A percentile compares a stretch with the other conserved stretches of the same genome.
Evolutionary conservation across 1,140 invertebrate genomes (phyloP).

Genomic region (Drosophila sechellia): DNA sequence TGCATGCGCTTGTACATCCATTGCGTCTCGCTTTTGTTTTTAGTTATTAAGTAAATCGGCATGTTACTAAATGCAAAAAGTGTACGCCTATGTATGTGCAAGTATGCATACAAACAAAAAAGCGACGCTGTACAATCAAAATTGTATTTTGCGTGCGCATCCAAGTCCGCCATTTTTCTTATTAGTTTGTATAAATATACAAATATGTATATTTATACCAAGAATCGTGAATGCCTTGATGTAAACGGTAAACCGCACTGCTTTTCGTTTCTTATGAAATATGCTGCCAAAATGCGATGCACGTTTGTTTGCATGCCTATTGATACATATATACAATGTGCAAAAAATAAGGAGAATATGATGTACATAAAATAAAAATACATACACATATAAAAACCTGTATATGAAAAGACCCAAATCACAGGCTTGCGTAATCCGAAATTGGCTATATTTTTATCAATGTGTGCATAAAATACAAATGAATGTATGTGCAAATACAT

Average conservation of each 20-base stretch:
- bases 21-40: slow-evolving; percentile 38
- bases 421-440: slow-evolving; percentile 67
- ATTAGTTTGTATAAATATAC: slow-evolving; percentile 53
- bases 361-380: background rate
- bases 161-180: slow-evolving; percentile 76
- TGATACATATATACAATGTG: slow-evolving; percentile 7
- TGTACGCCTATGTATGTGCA: slow-evolving; percentile 18
- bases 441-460: slow-evolving; percentile 42
- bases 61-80: slow-evolving; percentile 27
- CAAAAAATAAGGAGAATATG: too few relatives aligned
- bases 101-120: slow-evolving; percentile 51
- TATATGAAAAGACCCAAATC: slow-evolving; percentile 42
- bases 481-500: slow-evolving; percentile 19
- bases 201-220: slow-evolving; percentile 21
- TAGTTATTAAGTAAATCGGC: slow-evolving; percentile 30
- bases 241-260: slow-evolving; percentile 11
- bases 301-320: slow-evolving; percentile 8
- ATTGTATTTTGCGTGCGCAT: slow-evolving; percentile 80
- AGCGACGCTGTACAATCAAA: slow-evolving; percentile 54
- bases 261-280: background rate
- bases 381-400: slow-evolving; percentile 33
- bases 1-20: slow-evolving; percentile 12
- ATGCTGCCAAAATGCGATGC: slow-evolving; percentile 6
- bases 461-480: slow-evolving; percentile 27
- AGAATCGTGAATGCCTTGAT: slow-evolving; percentile 6